Evolutionary conservation across 1,140 invertebrate genomes (phyloP).

Genomic region (Plectus sambesii): DNA sequence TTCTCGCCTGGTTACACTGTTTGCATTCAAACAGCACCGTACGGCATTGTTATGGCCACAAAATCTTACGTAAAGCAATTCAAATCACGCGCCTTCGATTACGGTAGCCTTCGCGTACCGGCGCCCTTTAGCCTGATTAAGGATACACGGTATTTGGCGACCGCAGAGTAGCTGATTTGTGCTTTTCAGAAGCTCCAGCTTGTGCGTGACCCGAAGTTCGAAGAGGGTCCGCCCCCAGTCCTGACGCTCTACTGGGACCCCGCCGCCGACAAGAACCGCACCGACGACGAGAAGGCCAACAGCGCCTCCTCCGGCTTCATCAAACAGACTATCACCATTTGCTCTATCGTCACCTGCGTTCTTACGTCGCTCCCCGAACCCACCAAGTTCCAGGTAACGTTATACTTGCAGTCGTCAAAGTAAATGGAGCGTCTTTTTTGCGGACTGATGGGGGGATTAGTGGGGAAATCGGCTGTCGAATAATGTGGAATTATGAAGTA

Average conservation of each 20-base stretch:
- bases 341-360: constrained; percentile 7
- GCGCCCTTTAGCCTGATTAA: constrained; percentile 7
- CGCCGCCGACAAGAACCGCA: too few relatives aligned
- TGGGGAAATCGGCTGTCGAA: too few relatives aligned
- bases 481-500: too few relatives aligned
- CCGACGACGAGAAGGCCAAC: too few relatives aligned
- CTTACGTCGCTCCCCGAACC: constrained; percentile 7
- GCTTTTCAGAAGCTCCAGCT: constrained; percentile 10
- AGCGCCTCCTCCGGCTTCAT: too few relatives aligned
- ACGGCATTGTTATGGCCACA: constrained; percentile 1
- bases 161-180: constrained; percentile 3
- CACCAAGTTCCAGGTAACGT: constrained; percentile 2
- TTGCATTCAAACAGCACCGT: too few relatives aligned
- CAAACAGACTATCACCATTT: constrained; percentile 9
- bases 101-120: constrained; percentile 1
- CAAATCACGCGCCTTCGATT: neutral
- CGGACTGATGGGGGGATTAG: too few relatives aligned
- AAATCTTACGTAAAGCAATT: constrained; percentile 4
- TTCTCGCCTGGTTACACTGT: too few relatives aligned
- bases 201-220: constrained; percentile 7
- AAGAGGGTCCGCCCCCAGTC: neutral
- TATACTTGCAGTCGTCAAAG: too few relatives aligned
- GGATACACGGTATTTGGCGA: neutral
- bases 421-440: too few relatives aligned
- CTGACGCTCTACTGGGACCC: constrained; percentile 12